Evolutionary conservation across 2,797 vertebrate genomes (phyloP).

Genomic region (Dendrocincla fuliginosa): DNA sequence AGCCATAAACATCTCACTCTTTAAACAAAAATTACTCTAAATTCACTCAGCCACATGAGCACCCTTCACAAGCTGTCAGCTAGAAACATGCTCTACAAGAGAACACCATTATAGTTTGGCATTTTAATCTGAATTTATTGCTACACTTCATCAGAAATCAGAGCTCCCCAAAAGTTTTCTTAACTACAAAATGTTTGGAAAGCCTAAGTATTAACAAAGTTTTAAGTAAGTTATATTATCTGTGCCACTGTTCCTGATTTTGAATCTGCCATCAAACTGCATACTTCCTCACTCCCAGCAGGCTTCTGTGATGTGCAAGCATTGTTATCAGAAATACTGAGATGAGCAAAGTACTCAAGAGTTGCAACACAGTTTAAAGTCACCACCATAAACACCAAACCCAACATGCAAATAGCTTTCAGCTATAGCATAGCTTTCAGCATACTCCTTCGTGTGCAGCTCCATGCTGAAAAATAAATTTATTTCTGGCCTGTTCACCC

Average conservation of each 20-base stretch:
- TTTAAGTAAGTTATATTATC: background rate
- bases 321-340: background rate
- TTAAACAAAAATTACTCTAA: background rate
- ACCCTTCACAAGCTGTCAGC: background rate
- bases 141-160: background rate
- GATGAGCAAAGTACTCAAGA: background rate
- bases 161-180: background rate
- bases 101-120: accelerated
- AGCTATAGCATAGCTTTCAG: background rate
- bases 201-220: background rate
- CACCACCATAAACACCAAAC: background rate
- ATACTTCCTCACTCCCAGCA: background rate
- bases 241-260: background rate
- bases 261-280: background rate
- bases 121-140: background rate
- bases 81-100: background rate
- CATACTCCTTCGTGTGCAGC: background rate
- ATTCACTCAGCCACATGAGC: background rate
- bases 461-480: background rate
- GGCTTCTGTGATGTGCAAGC: background rate
- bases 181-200: background rate
- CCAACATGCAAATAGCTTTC: background rate
- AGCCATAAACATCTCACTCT: background rate
- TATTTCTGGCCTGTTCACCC: background rate
- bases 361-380: background rate